phyloP scores from a whole-genome alignment of 2,888 invertebrate species.

The Sceliomorpha sp. region DNA sequence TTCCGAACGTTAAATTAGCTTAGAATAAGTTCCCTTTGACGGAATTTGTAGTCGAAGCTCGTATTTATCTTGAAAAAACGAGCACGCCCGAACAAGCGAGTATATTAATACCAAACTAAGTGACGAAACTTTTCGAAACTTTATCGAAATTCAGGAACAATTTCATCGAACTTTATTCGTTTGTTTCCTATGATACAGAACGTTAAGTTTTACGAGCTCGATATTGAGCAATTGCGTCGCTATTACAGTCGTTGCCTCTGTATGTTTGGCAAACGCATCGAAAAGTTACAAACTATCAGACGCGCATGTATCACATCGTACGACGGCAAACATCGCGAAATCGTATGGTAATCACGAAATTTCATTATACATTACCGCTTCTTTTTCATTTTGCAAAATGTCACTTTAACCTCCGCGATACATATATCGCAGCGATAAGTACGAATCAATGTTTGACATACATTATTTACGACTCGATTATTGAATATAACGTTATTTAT shows the following conservation, averaged over 20 bases:
- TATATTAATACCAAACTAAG: conserved; percentile 34
- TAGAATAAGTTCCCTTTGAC: too few species aligned
- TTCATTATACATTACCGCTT: conserved; percentile 36
- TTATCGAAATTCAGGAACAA: conserved; percentile 50
- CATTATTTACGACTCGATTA: conserved; percentile 30
- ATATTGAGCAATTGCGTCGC: conserved; percentile 63
- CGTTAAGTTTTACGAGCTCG: conserved; percentile 66
- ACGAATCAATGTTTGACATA: conserved; percentile 13
- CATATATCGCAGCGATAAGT: conserved; percentile 42
- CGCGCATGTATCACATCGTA: conserved; percentile 40
- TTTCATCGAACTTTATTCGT: conserved; percentile 62
- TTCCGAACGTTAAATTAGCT: too few species aligned
- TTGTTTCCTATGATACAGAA: conserved; percentile 64
- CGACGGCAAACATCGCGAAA: conserved; percentile 50
- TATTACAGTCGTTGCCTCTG: conserved; percentile 49
- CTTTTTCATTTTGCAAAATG: conserved; percentile 33
- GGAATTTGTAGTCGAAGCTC: too few species aligned
- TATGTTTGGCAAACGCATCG: conserved; percentile 56
- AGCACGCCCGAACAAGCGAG: too few species aligned
- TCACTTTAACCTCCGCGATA: conserved; percentile 48
- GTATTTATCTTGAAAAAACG: too few species aligned
- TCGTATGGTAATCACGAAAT: conserved; percentile 45
- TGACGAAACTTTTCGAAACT: conserved; percentile 51
- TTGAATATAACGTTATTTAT: conserved; percentile 26
- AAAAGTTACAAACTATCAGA: conserved; percentile 56